A percentile compares a stretch with the other conserved stretches of the same genome.
phyloP scores from a whole-genome alignment of 2,888 invertebrate species.

The Dinocampus coccinellae region DNA sequence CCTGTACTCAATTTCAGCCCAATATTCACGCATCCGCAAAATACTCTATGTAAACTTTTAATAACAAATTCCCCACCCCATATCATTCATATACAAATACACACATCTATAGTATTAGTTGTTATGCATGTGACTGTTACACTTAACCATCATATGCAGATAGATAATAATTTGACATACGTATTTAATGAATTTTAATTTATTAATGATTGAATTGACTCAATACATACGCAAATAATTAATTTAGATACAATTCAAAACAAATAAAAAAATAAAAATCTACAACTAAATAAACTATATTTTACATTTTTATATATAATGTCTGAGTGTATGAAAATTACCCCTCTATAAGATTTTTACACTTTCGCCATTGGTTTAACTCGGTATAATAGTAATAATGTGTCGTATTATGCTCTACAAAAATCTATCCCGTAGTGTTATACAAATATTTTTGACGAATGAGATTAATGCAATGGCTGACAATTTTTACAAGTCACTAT shows the following conservation, averaged over 20 bases:
- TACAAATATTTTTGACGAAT: conserved; percentile 39
- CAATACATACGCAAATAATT: too few species aligned
- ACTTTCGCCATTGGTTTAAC: conserved; percentile 44
- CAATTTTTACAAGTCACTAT: too few species aligned
- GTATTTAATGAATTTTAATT: too few species aligned
- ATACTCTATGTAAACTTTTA: conserved; percentile 62
- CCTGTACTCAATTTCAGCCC: conserved; percentile 53
- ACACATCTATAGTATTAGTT: conserved; percentile 45
- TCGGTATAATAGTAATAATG: conserved; percentile 36
- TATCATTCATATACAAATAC: conserved; percentile 13
- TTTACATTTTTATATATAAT: too few species aligned
- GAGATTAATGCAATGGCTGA: conserved; percentile 42
- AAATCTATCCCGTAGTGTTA: conserved; percentile 38
- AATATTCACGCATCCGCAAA: conserved; percentile 53
- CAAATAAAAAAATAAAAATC: too few species aligned
- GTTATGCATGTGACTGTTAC: too few species aligned
- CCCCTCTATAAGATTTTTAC: conserved; percentile 27
- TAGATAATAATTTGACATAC: too few species aligned
- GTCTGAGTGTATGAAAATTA: background rate
- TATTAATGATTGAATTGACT: too few species aligned
- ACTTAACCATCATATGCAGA: too few species aligned
- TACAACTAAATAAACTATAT: too few species aligned
- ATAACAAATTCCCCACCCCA: conserved; percentile 51
- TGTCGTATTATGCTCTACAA: conserved; percentile 34
- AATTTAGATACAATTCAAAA: too few species aligned